Percentiles rank a stretch among this genome's conserved stretches.
phyloP scores from a whole-genome alignment of 2,113 vertebrate genomes.

The Apus apus region DNA sequence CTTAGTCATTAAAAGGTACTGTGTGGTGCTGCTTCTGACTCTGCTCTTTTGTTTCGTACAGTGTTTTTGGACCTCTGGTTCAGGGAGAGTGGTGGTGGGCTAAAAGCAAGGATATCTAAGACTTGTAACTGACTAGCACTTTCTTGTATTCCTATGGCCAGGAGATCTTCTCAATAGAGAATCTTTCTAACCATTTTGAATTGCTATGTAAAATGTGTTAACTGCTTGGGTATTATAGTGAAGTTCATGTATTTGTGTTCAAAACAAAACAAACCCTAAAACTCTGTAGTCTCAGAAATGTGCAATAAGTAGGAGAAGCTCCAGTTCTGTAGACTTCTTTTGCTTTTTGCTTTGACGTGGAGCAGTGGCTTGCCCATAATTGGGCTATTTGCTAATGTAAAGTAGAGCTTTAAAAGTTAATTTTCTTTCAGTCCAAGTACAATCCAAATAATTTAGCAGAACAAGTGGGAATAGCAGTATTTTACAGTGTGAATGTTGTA shows the following conservation, averaged over 20 bases:
- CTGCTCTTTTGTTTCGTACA: not conserved
- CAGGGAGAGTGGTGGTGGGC: not conserved
- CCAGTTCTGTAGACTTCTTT: not conserved
- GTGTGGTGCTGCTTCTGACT: not conserved
- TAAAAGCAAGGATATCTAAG: not conserved
- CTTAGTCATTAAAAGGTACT: not conserved
- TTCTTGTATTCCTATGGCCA: not conserved
- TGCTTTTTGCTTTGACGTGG: not conserved
- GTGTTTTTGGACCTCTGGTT: not conserved
- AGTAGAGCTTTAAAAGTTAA: not conserved
- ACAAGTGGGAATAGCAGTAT: not conserved
- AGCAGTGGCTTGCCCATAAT: not conserved
- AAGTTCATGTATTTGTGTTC: not conserved
- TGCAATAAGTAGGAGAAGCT: not conserved
- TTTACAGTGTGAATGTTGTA: accelerated
- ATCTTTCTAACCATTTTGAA: not conserved
- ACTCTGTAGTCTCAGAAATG: not conserved
- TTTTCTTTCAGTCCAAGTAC: not conserved
- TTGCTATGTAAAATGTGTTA: not conserved
- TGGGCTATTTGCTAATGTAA: not conserved
- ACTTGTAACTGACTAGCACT: not conserved
- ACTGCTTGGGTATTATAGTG: not conserved
- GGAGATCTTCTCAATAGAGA: not conserved
- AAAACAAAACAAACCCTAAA: not conserved
- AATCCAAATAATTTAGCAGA: not conserved